Percentiles rank a stretch among this genome's conserved stretches.
phyloP scores from a whole-genome alignment of 2,888 invertebrate genomes.

The Carcina quercana region DNA sequence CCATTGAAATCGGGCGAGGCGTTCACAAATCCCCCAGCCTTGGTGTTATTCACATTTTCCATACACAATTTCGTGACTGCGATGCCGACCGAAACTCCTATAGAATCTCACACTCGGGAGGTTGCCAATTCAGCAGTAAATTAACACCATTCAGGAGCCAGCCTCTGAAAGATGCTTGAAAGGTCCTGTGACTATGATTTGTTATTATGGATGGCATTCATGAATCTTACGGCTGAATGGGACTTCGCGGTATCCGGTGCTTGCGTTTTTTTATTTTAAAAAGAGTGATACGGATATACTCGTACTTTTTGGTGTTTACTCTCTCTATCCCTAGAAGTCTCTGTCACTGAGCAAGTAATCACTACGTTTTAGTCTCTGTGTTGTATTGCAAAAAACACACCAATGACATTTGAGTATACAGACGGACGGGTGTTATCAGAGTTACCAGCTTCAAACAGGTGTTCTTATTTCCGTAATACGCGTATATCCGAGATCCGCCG shows the following conservation, averaged over 20 bases:
- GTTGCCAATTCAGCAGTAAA: conserved; percentile 56
- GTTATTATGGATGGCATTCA: conserved; percentile 14
- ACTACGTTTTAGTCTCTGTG: no score
- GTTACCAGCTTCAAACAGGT: no score
- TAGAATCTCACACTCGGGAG: conserved; percentile 53
- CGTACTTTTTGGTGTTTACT: no score
- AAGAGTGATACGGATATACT: no score
- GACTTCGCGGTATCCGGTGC: conserved; percentile 12
- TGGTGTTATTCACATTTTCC: conserved; percentile 66
- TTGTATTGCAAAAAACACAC: no score
- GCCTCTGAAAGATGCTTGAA: conserved; percentile 30
- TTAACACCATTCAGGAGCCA: conserved; percentile 63
- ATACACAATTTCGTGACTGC: conserved; percentile 53
- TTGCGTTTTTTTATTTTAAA: no score
- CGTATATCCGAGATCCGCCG: no score
- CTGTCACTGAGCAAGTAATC: no score
- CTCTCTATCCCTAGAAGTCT: no score
- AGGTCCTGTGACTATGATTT: conserved; percentile 21
- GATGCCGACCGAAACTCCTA: conserved; percentile 50
- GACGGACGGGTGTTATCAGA: no score
- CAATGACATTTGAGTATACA: no score
- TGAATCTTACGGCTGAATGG: conserved; percentile 14
- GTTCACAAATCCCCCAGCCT: conserved; percentile 69
- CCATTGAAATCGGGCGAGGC: conserved; percentile 60
- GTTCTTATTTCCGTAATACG: no score